phyloP scores from a whole-genome alignment of 2,797 vertebrate genomes.

The Sebastes oblongus region DNA sequence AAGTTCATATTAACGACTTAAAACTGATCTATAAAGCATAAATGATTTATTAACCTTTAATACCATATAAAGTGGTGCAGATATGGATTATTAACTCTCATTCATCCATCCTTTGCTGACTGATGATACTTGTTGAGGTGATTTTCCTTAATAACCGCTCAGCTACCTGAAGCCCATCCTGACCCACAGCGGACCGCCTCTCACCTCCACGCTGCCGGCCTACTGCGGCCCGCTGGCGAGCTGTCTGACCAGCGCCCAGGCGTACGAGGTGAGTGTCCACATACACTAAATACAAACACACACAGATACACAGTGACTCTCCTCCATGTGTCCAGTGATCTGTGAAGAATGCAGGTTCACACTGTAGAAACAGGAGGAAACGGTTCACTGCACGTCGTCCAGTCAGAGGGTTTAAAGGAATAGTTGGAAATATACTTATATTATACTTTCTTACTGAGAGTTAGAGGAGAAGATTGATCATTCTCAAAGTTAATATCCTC shows the following conservation, averaged over 20 bases:
- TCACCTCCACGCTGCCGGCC: slow-evolving; percentile 92
- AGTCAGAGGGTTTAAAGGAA: too few relatives aligned
- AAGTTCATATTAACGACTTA: too few relatives aligned
- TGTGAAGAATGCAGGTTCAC: neutral
- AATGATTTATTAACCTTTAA: neutral
- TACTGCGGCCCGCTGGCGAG: slow-evolving; percentile 93
- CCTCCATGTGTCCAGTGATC: too few relatives aligned
- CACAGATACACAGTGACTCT: too few relatives aligned
- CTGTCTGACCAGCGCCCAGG: slow-evolving; percentile 94
- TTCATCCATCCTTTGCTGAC: neutral
- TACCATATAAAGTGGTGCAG: neutral
- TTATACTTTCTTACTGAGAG: too few relatives aligned
- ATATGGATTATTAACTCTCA: neutral
- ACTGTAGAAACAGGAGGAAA: neutral
- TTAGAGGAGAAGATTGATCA: too few relatives aligned
- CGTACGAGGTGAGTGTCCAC: slow-evolving; percentile 88
- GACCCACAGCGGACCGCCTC: slow-evolving; percentile 94
- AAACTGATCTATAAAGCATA: neutral
- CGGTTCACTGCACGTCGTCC: too few relatives aligned
- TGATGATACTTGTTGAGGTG: too few relatives aligned
- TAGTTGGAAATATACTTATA: too few relatives aligned
- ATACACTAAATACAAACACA: too few relatives aligned
- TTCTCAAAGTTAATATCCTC: too few relatives aligned
- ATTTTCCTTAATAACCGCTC: slow-evolving; percentile 68
- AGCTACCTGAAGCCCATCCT: slow-evolving; percentile 98